Base-by-base conservation (phyloP, 2,797 vertebrate species). In the Bovichtus diacanthus region DNA sequence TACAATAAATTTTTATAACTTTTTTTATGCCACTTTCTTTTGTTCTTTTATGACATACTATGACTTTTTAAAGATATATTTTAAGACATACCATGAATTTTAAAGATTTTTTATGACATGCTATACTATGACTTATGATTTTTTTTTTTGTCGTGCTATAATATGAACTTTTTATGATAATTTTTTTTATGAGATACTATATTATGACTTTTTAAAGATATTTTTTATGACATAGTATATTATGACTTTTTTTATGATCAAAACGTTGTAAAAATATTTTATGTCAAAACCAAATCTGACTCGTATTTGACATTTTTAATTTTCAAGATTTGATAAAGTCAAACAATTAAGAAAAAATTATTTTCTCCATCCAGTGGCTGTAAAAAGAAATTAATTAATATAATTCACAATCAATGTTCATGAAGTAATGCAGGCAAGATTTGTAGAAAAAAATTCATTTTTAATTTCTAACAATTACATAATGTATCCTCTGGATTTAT, bases 381-480 rank as follows among this genome's bases (percentile, higher is more conserved):
- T 34, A 34, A 9, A 31, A 31, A 34, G 7, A 29, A 16, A 18
- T 21, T 10, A 23, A 25, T 2, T 0, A 47, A 25, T 31, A 7
- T 1, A 0, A 15, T 49, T 55, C 11, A 73, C 9, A 55, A 50
- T 58, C 23, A 34, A 9, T 25, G 16, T 10, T 19, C 5, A 27
- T 34, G 6, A 70, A 73, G 29, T 38, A 39, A 36, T 1, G 2
- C 43, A 44, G 19, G 7, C 3, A 53, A 15, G 0, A 25, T 27
- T 7, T 36, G 4, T 21, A 25, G 0, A n/a, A n/a, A 62, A 60
- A 36, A 0, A 47, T 60, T 63, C 0, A 39, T 46, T 46, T 61
- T 78, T 63, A 59, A 62, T 79, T n/a, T 61, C 3, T 9, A 23
- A 36, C 16, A 79, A 68, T 75, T 64, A 60, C 6, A 59, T 50